A percentile compares a stretch with the other conserved stretches of the same genome.
phyloP scores from a whole-genome alignment of 53 echinoderm and acorn worm genomes.

The Mesocentrotus franciscanus region DNA sequence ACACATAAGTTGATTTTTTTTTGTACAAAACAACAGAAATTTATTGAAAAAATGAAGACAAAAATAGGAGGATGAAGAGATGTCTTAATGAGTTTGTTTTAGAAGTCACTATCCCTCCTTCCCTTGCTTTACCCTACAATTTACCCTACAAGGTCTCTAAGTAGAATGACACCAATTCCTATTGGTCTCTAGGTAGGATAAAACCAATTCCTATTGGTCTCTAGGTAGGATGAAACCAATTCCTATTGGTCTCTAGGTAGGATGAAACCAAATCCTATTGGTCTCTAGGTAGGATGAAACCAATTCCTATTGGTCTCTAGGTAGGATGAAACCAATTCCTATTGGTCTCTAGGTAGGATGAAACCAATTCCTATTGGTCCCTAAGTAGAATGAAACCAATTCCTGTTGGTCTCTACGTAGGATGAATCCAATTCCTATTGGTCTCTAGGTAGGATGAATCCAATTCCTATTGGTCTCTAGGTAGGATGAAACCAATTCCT shows the following conservation, averaged over 20 bases:
- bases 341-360: no score
- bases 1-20: background rate
- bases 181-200: background rate
- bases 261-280: background rate
- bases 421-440: no score
- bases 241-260: background rate
- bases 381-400: no score
- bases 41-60: background rate
- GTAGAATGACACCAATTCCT: background rate
- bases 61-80: background rate
- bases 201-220: background rate
- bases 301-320: no score
- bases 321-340: no score
- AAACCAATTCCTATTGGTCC: no score
- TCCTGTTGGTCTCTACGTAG: no score
- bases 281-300: no score
- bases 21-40: background rate
- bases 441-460: no score
- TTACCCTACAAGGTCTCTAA: background rate
- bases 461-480: no score
- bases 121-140: background rate
- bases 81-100: background rate
- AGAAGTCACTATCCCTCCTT: background rate
- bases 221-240: background rate
- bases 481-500: no score